Evolutionary conservation across 2,797 vertebrate genomes (phyloP).

Genomic region (Poeciliopsis gracilis): DNA sequence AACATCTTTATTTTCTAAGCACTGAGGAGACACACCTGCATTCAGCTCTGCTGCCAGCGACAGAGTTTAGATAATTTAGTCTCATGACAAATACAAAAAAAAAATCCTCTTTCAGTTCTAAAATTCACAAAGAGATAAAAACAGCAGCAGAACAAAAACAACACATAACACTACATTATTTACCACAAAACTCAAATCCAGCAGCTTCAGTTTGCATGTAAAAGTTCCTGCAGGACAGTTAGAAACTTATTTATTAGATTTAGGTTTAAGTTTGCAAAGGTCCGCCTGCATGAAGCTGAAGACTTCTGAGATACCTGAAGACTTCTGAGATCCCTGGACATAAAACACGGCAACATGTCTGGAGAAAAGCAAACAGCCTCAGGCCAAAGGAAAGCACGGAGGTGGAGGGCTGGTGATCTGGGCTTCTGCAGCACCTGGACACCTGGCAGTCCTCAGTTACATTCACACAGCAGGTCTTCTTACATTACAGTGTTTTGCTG

Average conservation of each 20-base stretch:
- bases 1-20: not conserved
- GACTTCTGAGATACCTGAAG: not conserved
- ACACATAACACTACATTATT: not conserved
- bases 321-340: not conserved
- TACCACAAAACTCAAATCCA: not conserved
- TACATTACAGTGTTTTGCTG: no score
- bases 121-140: not conserved
- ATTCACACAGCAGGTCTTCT: no score
- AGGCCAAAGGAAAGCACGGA: not conserved
- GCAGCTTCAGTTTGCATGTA: not conserved
- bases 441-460: not conserved
- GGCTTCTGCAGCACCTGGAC: not conserved
- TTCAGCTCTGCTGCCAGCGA: not conserved
- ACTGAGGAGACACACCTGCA: not conserved
- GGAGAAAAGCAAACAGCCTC: not conserved
- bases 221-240: not conserved
- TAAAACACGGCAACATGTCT: not conserved
- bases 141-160: not conserved
- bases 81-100: not conserved
- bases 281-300: not conserved
- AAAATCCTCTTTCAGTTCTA: not conserved
- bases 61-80: not conserved
- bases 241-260: not conserved
- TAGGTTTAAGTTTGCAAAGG: not conserved
- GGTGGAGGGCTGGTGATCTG: not conserved